Evolutionary conservation across 2,888 invertebrate genomes (phyloP), one percentile per base, ranked within the genome.

Genomic region (Mesoligia furuncula): DNA sequence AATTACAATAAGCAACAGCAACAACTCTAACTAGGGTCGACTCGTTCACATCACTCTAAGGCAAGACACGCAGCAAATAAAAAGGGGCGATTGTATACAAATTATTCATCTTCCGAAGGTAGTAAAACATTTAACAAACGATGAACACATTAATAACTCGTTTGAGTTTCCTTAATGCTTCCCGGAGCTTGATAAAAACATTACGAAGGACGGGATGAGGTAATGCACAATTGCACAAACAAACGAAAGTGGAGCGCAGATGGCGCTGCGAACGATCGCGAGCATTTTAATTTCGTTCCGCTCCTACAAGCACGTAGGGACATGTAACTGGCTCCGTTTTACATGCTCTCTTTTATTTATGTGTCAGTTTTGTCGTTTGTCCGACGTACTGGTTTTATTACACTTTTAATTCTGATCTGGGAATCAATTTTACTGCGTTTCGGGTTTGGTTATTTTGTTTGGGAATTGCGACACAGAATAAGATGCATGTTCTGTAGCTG

Each of bases 221-320:
- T 82, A 85, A 89, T 88, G 81, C 82, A 86, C 84, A 87, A 86
- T 85, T 85, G 85, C 80, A 88, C 88, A 90, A 91, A 90, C 88
- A 89, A 90, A 90, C 85, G 82, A 88, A 87, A 84, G 75, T 78
- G 79, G 82, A 77, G 68, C 86, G 54, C 91, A 91, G 90, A 91
- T 90, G 91, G 79, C 80, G 79, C 65, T 75, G 70, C 62, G 66
- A 71, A 77, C 81, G 79, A 74, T 85, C 84, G 85, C 88, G 77
- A 77, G 85, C 87, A 89, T 89, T 89, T 89, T 90, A 90, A 90
- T 90, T 90, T 82, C 86, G 82, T 87, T 85, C 81, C 75, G 75
- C 85, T 83, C 75, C 48, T 83, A 81, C 82, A 84, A 79, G 87
- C 89, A 86, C 88, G 83, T 80, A 88, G 85, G 81, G 85, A 87